Base-by-base conservation (phyloP, 2,888 invertebrate genomes). In the Parapristionchus giblindavisi region DNA sequence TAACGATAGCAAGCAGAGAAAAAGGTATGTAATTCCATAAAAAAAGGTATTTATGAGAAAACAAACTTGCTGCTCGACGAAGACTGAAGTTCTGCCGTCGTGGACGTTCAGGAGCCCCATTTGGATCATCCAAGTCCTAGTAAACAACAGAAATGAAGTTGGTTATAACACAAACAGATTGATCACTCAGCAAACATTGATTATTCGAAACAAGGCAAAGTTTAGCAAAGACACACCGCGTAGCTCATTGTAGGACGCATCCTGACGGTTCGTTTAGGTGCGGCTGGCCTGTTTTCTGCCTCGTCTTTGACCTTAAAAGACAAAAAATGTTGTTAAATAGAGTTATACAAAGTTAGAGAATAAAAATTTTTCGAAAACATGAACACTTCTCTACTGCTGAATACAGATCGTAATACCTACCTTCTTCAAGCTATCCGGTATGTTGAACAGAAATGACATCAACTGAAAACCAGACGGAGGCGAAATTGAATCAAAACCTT, bases 71-170 rank as follows among this genome's bases (percentile, higher is more conserved):
- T 21, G 66, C 70, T 24, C 70, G 38, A 27, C 70, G n/a, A 4
- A 71, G 54, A 24, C 34, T 34, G 56, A 24, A 71, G 8, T 56
- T 71, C 3, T 40, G 40, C 43, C 63, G 27, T 52, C 51, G 68
- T 2, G 51, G 48, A n/a, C 70, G 54, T n/a, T 54, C 70, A 1
- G 70, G 70, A 34, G 70, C 70, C 5, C 56, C 56, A 56, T 38
- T 38, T 3, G 70, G 70, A 38, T 71, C 70, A 21, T 54, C 70
- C 54, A 71, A 17, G 40, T 71, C 70, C 70, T 71, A n/a, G n/a
- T n/a, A n/a, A n/a, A n/a, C n/a, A n/a, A n/a, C n/a, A n/a, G n/a
- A n/a, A n/a, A n/a, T n/a, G n/a, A n/a, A n/a, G n/a, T n/a, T n/a
- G n/a, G n/a, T n/a, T n/a, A n/a, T n/a, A n/a, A n/a, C n/a, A n/a